Base-by-base conservation (phyloP, 2,888 invertebrate species). In the Microctonus aethiopoides region DNA sequence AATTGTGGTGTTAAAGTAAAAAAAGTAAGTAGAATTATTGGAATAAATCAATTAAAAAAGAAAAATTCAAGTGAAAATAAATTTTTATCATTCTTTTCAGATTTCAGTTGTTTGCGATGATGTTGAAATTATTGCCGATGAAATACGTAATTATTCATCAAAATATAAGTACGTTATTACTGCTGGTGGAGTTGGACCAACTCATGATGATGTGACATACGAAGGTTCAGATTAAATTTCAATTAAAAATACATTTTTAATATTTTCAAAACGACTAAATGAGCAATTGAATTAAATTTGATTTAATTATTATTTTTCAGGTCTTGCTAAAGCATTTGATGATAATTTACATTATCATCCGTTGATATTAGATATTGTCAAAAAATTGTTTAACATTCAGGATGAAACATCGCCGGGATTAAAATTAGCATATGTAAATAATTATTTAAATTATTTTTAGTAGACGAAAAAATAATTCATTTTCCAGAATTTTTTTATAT, bases 171-270 rank as follows among this genome's bases (percentile, higher is more conserved):
- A 91, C 85, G 93, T 94, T 9, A 88, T 94, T 68, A 94, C 94
- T 0, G 90, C 92, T 0, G 94, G 94, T 22, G 94, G 94, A 36
- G 91, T 94, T 72, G 94, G 94, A 13, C 93, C 93, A 1, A 94
- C 94, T 16, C 93, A 94, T 83, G 94, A 94, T 86, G 94, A 94
- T 84, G 87, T 92, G 77, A 94, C 94, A 0, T 93, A 91, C 86
- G 91, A 91, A 88, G 93, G 92, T 85, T 56, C 52, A 59, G 54
- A 20, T 52, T 46, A 20, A n/a, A 46, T 65, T 67, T 60, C 52
- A 62, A n/a, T n/a, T n/a, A n/a, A n/a, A n/a, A n/a, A n/a, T n/a
- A n/a, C n/a, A n/a, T n/a, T n/a, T n/a, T n/a, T n/a, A n/a, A n/a
- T n/a, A n/a, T n/a, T n/a, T n/a, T n/a, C n/a, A n/a, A n/a, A n/a